These are phyloP conservation scores for Pterostichus madidus DNA, from an alignment of 2,888 invertebrate species.

Conservation along the genomic window DNA sequence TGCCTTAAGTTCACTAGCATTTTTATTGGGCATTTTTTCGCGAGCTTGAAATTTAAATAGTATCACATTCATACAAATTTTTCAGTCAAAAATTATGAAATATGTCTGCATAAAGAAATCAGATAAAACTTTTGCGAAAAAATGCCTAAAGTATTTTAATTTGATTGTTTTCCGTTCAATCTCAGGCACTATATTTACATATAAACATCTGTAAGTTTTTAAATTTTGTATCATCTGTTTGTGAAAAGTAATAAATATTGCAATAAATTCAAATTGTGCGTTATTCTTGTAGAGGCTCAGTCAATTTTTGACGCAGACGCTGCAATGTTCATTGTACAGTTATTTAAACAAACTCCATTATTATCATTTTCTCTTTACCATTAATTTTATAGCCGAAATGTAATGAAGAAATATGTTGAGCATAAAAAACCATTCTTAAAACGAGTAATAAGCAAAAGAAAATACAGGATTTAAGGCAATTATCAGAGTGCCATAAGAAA, in stretches of 20 bases:
- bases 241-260: constrained; percentile 63
- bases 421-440: too few relatives aligned
- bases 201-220: constrained; percentile 62
- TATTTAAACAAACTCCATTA: too few relatives aligned
- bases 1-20: constrained; percentile 22
- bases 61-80: too few relatives aligned
- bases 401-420: too few relatives aligned
- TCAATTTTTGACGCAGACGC: too few relatives aligned
- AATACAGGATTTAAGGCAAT: too few relatives aligned
- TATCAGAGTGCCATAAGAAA: too few relatives aligned
- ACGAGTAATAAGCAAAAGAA: too few relatives aligned
- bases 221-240: constrained; percentile 63
- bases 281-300: too few relatives aligned
- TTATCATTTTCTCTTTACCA: too few relatives aligned
- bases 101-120: neutral
- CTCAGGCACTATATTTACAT: constrained; percentile 61
- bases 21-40: constrained; percentile 28
- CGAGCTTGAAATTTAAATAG: neutral
- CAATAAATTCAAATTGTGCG: constrained; percentile 32
- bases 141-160: neutral
- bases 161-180: constrained; percentile 49
- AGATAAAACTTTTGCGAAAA: constrained; percentile 25
- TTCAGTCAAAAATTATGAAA: neutral
- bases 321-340: too few relatives aligned
- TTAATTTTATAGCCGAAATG: too few relatives aligned